Evolutionary conservation across 2,888 invertebrate species (phyloP).

Genomic region (Ellobium chinense): DNA sequence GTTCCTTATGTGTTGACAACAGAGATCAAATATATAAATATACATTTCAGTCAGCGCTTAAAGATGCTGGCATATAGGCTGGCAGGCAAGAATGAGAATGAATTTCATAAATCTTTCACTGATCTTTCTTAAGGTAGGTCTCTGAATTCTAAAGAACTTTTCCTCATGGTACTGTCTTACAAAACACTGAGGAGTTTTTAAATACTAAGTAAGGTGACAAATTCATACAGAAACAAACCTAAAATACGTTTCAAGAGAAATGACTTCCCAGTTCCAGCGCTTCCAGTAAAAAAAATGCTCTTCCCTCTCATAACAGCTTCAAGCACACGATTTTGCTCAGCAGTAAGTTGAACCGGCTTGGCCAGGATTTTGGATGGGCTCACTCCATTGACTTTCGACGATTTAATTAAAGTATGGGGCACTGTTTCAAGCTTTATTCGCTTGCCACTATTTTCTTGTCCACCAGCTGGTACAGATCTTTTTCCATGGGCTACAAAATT

Average conservation of each 20-base stretch:
- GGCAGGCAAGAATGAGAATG: too few species aligned
- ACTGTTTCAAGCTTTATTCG: constrained; percentile 27
- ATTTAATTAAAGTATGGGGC: background rate
- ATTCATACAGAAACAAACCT: constrained; percentile 82
- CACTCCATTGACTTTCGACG: constrained; percentile 38
- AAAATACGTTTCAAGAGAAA: constrained; percentile 91
- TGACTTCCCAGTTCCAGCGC: constrained; percentile 97
- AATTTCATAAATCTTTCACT: too few species aligned
- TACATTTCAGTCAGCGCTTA: too few species aligned
- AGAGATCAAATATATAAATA: too few species aligned
- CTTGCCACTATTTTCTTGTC: constrained; percentile 26
- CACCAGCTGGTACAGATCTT: background rate
- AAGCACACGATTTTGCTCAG: constrained; percentile 84
- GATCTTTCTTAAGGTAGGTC: too few species aligned
- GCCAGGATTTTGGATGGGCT: constrained; percentile 53
- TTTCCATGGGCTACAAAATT: background rate
- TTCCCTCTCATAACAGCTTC: constrained; percentile 88
- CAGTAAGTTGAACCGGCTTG: constrained; percentile 64
- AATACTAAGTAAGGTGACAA: too few species aligned
- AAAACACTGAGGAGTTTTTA: too few species aligned
- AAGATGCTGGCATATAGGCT: too few species aligned
- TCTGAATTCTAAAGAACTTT: too few species aligned
- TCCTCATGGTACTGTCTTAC: too few species aligned
- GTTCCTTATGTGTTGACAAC: too few species aligned
- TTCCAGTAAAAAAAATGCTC: constrained; percentile 90